A percentile compares a stretch with the other conserved stretches of the same genome.
These are phyloP conservation scores for Dermatemys mawii DNA, from an alignment of 2,113 vertebrate genomes.

Conservation along the genomic window DNA sequence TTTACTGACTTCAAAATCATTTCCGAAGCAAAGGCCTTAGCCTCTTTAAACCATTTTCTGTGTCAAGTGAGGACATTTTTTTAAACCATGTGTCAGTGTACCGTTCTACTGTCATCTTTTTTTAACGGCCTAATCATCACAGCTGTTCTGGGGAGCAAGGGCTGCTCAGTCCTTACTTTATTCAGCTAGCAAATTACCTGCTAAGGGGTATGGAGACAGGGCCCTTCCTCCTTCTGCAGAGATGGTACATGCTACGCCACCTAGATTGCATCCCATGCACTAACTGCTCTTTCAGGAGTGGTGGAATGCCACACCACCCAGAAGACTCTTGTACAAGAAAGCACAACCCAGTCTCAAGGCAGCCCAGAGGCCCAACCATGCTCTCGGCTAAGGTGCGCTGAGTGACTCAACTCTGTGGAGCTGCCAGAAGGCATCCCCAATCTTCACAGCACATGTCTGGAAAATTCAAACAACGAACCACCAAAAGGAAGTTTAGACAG, in stretches of 20 bases:
- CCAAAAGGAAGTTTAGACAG: background rate
- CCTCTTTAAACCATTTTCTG: background rate
- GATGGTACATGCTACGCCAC: background rate
- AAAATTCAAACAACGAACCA: background rate
- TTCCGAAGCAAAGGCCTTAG: no score
- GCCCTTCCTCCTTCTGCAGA: background rate
- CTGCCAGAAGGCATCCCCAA: background rate
- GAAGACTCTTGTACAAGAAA: background rate
- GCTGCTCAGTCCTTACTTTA: background rate
- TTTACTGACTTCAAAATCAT: no score
- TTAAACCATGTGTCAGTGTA: background rate
- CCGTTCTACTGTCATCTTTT: background rate
- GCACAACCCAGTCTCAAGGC: background rate
- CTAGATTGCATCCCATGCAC: background rate
- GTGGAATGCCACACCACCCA: background rate
- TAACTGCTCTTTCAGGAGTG: background rate
- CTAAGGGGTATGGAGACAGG: background rate
- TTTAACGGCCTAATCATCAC: background rate
- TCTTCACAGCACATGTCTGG: background rate
- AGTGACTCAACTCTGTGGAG: background rate
- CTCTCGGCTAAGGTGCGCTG: background rate
- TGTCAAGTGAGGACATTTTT: background rate
- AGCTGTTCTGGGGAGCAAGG: background rate
- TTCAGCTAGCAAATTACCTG: background rate
- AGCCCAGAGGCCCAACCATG: background rate